These are phyloP conservation scores for Epinephelus coioides DNA, from an alignment of 2,797 vertebrate species.

Conservation along the genomic window DNA sequence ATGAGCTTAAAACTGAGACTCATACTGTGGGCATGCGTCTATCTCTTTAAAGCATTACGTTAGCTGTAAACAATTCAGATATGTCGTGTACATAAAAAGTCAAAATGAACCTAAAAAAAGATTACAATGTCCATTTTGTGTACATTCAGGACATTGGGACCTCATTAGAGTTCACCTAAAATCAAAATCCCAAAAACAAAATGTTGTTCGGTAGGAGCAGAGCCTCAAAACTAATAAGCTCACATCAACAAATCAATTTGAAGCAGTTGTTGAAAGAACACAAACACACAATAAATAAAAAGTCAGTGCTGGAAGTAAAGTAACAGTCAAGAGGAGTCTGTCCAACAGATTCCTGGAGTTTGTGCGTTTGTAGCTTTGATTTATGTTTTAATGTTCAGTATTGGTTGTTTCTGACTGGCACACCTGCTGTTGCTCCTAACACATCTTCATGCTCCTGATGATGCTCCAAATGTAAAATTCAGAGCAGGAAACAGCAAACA, in stretches of 20 bases:
- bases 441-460: background rate
- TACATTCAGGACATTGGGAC: background rate
- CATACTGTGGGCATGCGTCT: background rate
- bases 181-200: background rate
- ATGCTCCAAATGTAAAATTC: background rate
- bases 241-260: conserved; percentile 6
- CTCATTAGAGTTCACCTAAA: background rate
- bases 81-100: background rate
- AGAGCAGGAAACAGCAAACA: background rate
- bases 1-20: background rate
- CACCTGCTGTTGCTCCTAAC: background rate
- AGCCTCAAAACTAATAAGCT: conserved; percentile 7
- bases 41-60: background rate
- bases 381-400: background rate
- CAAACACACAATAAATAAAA: conserved; percentile 43
- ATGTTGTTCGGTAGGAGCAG: background rate
- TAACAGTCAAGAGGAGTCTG: conserved; percentile 19
- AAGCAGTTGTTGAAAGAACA: conserved; percentile 36
- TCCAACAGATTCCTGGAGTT: background rate
- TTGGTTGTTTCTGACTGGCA: conserved; percentile 5
- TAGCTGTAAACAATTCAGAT: background rate
- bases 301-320: conserved; percentile 4
- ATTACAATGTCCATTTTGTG: background rate
- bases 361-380: conserved; percentile 20
- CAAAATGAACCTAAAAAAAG: background rate